Evolutionary conservation across 2,888 invertebrate genomes (phyloP).

Genomic region (Microplitis deprimator): DNA sequence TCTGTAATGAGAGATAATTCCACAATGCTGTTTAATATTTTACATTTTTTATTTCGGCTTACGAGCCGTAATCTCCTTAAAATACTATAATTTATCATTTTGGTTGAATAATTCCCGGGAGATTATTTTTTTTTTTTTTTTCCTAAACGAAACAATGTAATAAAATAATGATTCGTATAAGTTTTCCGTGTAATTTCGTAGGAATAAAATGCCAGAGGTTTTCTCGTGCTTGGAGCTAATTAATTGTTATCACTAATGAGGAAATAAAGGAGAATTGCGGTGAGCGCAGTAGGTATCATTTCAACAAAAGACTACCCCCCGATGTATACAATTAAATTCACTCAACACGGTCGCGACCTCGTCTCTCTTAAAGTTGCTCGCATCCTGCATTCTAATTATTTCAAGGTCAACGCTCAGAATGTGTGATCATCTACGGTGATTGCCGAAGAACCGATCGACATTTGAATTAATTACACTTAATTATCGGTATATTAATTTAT

Average conservation of each 20-base stretch:
- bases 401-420: slow-evolving; percentile 49
- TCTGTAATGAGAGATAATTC: slow-evolving; percentile 36
- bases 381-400: slow-evolving; percentile 49
- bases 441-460: slow-evolving; percentile 18
- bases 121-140: background rate
- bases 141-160: too few species aligned
- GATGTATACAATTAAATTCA: slow-evolving; percentile 45
- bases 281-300: slow-evolving; percentile 16
- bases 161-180: too few species aligned
- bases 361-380: background rate
- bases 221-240: slow-evolving; percentile 43
- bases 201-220: background rate
- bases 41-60: background rate
- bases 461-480: slow-evolving; percentile 38
- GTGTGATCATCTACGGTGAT: slow-evolving; percentile 32
- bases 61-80: background rate
- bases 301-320: slow-evolving; percentile 33
- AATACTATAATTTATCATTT: background rate
- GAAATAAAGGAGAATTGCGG: slow-evolving; percentile 44
- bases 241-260: slow-evolving; percentile 53
- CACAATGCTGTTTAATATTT: slow-evolving; percentile 24
- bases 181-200: too few species aligned
- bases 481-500: slow-evolving; percentile 11
- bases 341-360: slow-evolving; percentile 45
- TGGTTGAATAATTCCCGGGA: background rate